Conservation (phyloP, 2,797 vertebrate genomes). For the Rachycentron canadum region DNA sequence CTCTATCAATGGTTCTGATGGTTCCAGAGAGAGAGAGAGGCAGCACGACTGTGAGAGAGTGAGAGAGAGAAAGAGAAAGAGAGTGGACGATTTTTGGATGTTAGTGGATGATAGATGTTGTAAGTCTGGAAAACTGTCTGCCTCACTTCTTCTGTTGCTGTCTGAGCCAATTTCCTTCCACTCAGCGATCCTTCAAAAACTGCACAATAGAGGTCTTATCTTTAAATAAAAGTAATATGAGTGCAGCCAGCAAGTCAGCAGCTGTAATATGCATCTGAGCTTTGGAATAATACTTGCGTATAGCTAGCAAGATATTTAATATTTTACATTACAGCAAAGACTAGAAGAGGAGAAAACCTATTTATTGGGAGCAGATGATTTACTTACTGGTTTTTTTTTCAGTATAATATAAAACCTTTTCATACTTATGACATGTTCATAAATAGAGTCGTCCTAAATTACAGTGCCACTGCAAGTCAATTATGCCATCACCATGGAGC, state of each 20-base stretch:
- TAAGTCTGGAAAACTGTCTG: conserved; percentile 50
- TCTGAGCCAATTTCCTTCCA: conserved; percentile 64
- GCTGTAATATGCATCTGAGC: conserved; percentile 16
- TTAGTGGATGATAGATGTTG: conserved; percentile 51
- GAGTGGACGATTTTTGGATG: conserved; percentile 40
- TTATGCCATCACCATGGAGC: conserved; percentile 65
- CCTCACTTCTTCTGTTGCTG: conserved; percentile 36
- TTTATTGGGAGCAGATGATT: conserved; percentile 13
- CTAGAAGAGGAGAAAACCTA: conserved; percentile 14
- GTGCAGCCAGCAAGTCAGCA: conserved; percentile 18
- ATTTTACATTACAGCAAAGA: conserved; percentile 44
- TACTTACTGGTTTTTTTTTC: conserved; percentile 8
- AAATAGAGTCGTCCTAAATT: conserved; percentile 70
- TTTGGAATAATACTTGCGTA: conserved; percentile 43
- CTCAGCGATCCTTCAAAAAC: conserved; percentile 50
- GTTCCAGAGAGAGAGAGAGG: conserved; percentile 26
- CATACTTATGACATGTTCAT: conserved; percentile 31
- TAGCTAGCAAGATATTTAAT: conserved; percentile 50
- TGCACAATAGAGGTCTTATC: conserved; percentile 51
- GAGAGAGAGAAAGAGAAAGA: conserved; percentile 1
- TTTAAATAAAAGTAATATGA: conserved; percentile 58
- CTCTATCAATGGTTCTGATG: conserved; percentile 54
- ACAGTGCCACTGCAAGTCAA: conserved; percentile 60
- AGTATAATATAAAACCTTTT: conserved; percentile 8
- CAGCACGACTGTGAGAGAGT: conserved; percentile 19